phyloP scores from a whole-genome alignment of 2,797 vertebrate genomes.

The Semotilus atromaculatus region DNA sequence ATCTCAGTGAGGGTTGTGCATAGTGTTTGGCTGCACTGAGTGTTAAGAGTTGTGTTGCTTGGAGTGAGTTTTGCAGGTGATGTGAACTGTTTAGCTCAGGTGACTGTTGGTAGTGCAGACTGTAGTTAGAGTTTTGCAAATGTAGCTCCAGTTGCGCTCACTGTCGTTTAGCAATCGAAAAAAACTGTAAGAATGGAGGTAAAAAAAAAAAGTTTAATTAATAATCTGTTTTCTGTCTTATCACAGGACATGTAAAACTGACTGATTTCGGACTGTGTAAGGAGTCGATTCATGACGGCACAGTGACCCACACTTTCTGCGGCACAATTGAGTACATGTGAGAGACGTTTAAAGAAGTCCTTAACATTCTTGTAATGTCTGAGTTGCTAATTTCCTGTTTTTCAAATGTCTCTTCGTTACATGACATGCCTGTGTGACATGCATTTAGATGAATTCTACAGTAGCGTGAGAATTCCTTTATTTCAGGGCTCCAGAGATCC shows the following conservation, averaged over 20 bases:
- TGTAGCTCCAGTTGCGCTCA: too few species aligned
- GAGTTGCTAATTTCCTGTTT: neutral
- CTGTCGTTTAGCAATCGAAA: too few species aligned
- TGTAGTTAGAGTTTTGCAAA: too few species aligned
- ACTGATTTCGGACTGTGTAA: constrained; percentile 98
- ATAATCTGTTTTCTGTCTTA: constrained; percentile 9
- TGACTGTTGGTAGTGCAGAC: too few species aligned
- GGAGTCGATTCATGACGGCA: constrained; percentile 98
- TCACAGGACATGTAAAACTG: constrained; percentile 92
- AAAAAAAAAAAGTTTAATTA: constrained; percentile 16
- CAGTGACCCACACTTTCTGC: constrained; percentile 98
- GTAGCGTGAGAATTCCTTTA: constrained; percentile 4
- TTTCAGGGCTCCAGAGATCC: constrained; percentile 95
- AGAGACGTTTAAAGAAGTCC: constrained; percentile 62
- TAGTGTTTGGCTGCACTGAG: too few species aligned
- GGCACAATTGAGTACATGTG: constrained; percentile 99
- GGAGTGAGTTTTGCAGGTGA: too few species aligned
- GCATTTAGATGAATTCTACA: constrained; percentile 6
- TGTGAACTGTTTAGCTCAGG: too few species aligned
- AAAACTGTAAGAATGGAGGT: too few species aligned
- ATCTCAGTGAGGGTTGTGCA: too few species aligned
- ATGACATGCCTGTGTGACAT: neutral
- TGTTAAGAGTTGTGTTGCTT: too few species aligned
- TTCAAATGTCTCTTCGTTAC: neutral
- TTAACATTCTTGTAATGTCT: neutral